Conservation (phyloP, 2,797 vertebrate genomes). For the Trachurus trachurus region DNA sequence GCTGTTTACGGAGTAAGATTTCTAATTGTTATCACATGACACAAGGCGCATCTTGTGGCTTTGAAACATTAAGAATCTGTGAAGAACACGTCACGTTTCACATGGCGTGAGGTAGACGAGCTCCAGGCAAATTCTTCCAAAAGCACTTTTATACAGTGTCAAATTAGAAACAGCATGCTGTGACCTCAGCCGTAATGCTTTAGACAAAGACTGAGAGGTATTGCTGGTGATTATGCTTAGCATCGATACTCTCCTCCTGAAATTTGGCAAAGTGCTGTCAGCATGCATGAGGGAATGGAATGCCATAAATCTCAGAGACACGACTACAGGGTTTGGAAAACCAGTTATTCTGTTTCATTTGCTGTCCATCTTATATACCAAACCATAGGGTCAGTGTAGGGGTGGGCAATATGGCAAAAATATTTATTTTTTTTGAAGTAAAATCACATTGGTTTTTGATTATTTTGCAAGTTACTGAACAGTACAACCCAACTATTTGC, state of each 20-base stretch:
- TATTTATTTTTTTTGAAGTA: too few species aligned
- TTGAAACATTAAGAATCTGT: slow-evolving; percentile 28
- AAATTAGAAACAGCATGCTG: slow-evolving; percentile 80
- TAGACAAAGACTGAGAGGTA: slow-evolving; percentile 62
- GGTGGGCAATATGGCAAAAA: too few species aligned
- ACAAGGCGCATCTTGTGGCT: slow-evolving; percentile 23
- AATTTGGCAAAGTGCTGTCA: slow-evolving; percentile 55
- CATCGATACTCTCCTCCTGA: slow-evolving; percentile 69
- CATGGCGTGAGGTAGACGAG: slow-evolving; percentile 46
- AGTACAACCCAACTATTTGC: too few species aligned
- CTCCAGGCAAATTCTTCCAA: slow-evolving; percentile 54
- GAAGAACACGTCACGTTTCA: slow-evolving; percentile 29
- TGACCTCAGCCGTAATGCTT: slow-evolving; percentile 69
- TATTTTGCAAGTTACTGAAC: too few species aligned
- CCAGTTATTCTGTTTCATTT: slow-evolving; percentile 52
- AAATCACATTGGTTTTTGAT: too few species aligned
- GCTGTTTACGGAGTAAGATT: slow-evolving; percentile 20
- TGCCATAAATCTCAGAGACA: slow-evolving; percentile 74
- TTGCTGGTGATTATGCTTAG: slow-evolving; percentile 73
- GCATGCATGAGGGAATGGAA: slow-evolving; percentile 55
- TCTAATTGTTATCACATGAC: slow-evolving; percentile 50
- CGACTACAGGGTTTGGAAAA: slow-evolving; percentile 68
- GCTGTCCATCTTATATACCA: neutral
- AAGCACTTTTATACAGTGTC: slow-evolving; percentile 71
- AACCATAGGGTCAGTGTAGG: neutral